Evolutionary conservation across 2,113 vertebrate species (phyloP).

Genomic region (Thymallus thymallus): DNA sequence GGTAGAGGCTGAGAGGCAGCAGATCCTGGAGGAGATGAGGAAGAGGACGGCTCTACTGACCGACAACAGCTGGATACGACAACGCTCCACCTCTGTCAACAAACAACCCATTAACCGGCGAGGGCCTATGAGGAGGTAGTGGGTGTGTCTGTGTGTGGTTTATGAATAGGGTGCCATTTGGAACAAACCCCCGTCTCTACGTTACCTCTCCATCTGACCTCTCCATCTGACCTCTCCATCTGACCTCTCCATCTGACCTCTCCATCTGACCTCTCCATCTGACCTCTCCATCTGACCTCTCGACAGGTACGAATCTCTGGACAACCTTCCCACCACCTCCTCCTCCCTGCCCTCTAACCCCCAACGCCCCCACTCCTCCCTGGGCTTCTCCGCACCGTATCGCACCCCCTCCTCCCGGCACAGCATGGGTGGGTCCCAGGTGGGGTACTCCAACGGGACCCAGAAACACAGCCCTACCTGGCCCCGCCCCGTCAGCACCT

Average conservation of each 20-base stretch:
- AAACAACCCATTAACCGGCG: conserved; percentile 79
- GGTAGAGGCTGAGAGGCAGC: conserved; percentile 85
- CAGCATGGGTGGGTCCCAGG: conserved; percentile 43
- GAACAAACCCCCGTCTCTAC: too few relatives aligned
- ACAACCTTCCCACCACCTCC: conserved; percentile 78
- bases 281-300: background rate
- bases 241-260: too few relatives aligned
- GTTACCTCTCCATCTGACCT: too few relatives aligned
- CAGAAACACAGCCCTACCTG: conserved; percentile 14
- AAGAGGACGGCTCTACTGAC: conserved; percentile 87
- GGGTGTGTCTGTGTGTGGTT: background rate
- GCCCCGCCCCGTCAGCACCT: conserved; percentile 11
- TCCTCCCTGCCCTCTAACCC: conserved; percentile 48
- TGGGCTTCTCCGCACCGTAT: conserved; percentile 67
- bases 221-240: background rate
- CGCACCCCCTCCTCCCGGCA: conserved; percentile 50
- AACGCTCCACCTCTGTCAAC: conserved; percentile 79
- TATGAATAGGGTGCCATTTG: too few relatives aligned
- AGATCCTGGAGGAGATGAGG: conserved; percentile 94
- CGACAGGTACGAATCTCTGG: conserved; percentile 88
- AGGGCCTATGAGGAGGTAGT: conserved; percentile 82
- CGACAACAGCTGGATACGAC: conserved; percentile 96
- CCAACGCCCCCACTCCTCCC: conserved; percentile 62
- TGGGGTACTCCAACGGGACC: background rate
- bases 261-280: too few relatives aligned